A percentile compares a stretch with the other conserved stretches of the same genome.
Conservation (phyloP, 2,797 vertebrate species). For the Heliangelus exortis region DNA sequence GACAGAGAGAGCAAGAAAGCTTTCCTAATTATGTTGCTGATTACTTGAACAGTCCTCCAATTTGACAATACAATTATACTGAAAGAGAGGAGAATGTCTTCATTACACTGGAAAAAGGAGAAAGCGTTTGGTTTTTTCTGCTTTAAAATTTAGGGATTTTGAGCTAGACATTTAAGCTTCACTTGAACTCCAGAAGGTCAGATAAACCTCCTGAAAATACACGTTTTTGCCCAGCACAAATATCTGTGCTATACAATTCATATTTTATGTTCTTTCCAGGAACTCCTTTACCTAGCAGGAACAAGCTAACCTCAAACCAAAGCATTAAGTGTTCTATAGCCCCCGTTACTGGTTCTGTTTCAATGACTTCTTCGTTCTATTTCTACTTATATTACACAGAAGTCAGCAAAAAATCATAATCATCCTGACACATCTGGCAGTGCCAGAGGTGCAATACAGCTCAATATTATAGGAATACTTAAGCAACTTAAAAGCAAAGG, state of each 20-base stretch:
- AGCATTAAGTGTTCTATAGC: background rate
- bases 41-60: conserved; percentile 71
- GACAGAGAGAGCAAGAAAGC: conserved; percentile 56
- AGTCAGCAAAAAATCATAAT: background rate
- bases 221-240: background rate
- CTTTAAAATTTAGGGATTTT: conserved; percentile 19
- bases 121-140: background rate
- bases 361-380: background rate
- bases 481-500: background rate
- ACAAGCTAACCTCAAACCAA: background rate
- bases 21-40: conserved; percentile 77
- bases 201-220: conserved; percentile 47
- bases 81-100: conserved; percentile 71
- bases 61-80: conserved; percentile 76
- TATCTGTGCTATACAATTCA: background rate
- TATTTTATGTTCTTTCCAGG: background rate
- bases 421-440: background rate
- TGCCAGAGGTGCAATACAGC: background rate
- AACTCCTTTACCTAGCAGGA: background rate
- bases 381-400: background rate
- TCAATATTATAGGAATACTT: background rate
- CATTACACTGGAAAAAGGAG: conserved; percentile 48
- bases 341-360: background rate
- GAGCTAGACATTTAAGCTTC: conserved; percentile 33
- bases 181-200: conserved; percentile 25